Evolutionary conservation across 1,140 invertebrate species (phyloP).

Genomic region (Ephestia elutella): DNA sequence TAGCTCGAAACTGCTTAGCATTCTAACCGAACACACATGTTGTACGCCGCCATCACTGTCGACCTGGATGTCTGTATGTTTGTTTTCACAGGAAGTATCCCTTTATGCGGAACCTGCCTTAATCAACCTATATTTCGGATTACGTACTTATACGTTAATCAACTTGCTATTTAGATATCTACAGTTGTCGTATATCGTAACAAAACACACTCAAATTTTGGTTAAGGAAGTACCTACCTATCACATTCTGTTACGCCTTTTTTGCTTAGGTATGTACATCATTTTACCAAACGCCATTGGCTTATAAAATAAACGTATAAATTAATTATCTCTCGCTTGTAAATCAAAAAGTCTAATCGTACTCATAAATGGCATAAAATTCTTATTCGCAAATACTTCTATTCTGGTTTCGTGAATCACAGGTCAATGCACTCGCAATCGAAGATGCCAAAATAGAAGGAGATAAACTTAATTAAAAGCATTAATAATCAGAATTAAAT

Average conservation of each 20-base stretch:
- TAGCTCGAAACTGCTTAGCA: constrained; percentile 68
- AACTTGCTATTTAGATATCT: too few species aligned
- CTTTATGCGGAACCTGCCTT: neutral
- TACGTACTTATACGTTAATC: neutral
- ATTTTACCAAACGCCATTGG: too few species aligned
- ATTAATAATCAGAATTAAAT: constrained; percentile 53
- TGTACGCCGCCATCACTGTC: constrained; percentile 51
- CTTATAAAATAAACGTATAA: neutral
- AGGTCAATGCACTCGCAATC: constrained; percentile 39
- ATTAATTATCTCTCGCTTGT: neutral
- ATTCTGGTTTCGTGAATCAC: constrained; percentile 36
- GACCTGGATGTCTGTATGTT: constrained; percentile 51
- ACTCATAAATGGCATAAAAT: constrained; percentile 2
- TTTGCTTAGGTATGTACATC: too few species aligned
- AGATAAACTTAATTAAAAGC: constrained; percentile 57
- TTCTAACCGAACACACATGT: constrained; percentile 58
- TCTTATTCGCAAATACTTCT: constrained; percentile 6
- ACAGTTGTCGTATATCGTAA: too few species aligned
- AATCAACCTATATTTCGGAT: neutral
- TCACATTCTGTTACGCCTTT: too few species aligned
- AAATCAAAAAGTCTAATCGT: neutral
- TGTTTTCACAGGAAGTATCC: constrained; percentile 41
- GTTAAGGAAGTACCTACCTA: too few species aligned
- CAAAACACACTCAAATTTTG: neutral
- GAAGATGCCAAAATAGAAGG: constrained; percentile 45